Conservation (phyloP, 2,113 vertebrate species). For the Coptodon bakossiorum region DNA sequence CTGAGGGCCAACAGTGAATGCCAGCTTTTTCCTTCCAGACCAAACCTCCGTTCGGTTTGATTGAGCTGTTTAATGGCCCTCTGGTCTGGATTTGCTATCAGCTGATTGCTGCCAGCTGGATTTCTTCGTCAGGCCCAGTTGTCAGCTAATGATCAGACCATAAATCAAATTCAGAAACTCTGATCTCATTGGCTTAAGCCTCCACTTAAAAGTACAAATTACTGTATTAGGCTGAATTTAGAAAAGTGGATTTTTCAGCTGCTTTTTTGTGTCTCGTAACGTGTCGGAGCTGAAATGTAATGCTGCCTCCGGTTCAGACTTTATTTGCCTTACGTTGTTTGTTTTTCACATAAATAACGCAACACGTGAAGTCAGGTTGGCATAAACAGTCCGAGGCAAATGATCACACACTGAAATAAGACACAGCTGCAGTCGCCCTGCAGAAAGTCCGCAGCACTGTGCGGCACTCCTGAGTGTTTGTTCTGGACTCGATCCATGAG, state of each 20-base stretch:
- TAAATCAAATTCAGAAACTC: conserved; percentile 15
- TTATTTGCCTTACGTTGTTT: background rate
- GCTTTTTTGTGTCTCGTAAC: background rate
- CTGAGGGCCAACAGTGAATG: conserved; percentile 28
- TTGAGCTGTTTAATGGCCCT: conserved; percentile 56
- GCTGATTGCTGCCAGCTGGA: conserved; percentile 65
- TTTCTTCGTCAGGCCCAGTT: conserved; percentile 3
- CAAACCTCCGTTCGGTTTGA: conserved; percentile 52
- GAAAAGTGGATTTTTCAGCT: background rate
- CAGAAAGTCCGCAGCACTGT: background rate
- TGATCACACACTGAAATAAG: background rate
- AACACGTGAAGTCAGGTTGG: background rate
- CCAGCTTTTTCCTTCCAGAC: conserved; percentile 42
- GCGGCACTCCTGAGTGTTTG: conserved; percentile 12
- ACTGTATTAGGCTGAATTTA: background rate
- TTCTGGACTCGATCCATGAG: background rate
- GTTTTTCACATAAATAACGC: background rate
- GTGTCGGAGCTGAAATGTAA: background rate
- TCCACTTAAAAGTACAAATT: background rate
- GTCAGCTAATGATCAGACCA: conserved; percentile 39
- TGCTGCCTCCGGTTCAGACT: background rate
- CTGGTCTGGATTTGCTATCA: conserved; percentile 63
- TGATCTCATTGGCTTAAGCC: background rate
- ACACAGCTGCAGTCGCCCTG: background rate
- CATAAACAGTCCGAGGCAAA: background rate